phyloP scores from a whole-genome alignment of 2,888 invertebrate genomes.

The Villa cingulata region DNA sequence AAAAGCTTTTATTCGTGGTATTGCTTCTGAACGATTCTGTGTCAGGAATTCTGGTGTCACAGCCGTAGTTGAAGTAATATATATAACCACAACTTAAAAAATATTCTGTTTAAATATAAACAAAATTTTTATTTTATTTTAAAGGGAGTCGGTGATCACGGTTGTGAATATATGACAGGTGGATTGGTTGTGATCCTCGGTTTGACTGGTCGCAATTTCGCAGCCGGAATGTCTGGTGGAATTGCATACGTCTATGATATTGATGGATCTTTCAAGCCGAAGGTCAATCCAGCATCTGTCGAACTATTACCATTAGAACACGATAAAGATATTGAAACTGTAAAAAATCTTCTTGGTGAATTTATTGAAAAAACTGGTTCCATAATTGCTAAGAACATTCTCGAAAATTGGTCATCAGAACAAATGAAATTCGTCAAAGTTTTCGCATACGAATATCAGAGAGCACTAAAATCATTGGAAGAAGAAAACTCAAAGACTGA shows the following conservation, averaged over 20 bases:
- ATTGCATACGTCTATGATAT: conserved; percentile 91
- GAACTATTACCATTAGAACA: conserved; percentile 71
- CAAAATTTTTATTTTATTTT: background rate
- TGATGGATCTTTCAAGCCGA: conserved; percentile 68
- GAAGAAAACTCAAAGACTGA: conserved; percentile 27
- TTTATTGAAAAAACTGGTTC: conserved; percentile 83
- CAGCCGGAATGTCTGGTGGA: conserved; percentile 96
- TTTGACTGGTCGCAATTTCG: conserved; percentile 93
- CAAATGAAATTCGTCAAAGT: conserved; percentile 81
- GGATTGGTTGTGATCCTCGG: conserved; percentile 84
- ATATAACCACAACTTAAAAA: too few relatives aligned
- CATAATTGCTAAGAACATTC: conserved; percentile 61
- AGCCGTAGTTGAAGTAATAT: conserved; percentile 73
- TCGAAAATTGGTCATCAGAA: conserved; percentile 65
- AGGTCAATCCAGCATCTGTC: conserved; percentile 94
- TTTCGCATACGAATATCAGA: conserved; percentile 93
- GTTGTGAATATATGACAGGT: conserved; percentile 99
- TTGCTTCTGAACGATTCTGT: conserved; percentile 96
- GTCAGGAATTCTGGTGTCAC: conserved; percentile 94
- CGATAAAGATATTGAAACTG: conserved; percentile 60
- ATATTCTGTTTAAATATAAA: background rate
- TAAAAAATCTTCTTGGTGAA: conserved; percentile 65
- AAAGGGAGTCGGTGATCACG: conserved; percentile 95
- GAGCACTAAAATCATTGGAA: conserved; percentile 61
- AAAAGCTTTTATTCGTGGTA: conserved; percentile 85